Evolutionary conservation across 2,888 invertebrate genomes (phyloP).

Genomic region (Cryptosula pallasiana): DNA sequence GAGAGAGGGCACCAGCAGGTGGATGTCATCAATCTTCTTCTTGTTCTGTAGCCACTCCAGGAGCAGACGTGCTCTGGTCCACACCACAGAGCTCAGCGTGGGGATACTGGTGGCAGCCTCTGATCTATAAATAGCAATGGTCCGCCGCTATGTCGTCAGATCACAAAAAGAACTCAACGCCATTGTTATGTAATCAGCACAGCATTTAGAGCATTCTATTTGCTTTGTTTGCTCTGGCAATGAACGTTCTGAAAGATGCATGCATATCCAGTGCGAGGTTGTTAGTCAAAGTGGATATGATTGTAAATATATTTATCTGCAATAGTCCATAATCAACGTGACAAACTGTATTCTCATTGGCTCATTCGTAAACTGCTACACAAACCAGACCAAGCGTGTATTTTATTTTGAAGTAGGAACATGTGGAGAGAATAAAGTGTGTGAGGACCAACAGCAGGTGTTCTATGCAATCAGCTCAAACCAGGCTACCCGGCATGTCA

Average conservation of each 20-base stretch:
- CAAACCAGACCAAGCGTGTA: too few relatives aligned
- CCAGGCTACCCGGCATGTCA: too few relatives aligned
- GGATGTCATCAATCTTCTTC: slow-evolving; percentile 67
- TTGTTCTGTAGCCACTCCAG: slow-evolving; percentile 79
- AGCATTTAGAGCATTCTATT: neutral
- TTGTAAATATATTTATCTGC: too few relatives aligned
- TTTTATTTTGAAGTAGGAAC: too few relatives aligned
- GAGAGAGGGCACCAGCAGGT: slow-evolving; percentile 65
- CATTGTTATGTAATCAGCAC: neutral
- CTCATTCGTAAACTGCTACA: too few relatives aligned
- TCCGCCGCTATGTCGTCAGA: neutral
- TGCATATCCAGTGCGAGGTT: neutral
- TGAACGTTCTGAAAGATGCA: neutral
- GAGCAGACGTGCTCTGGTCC: slow-evolving; percentile 74
- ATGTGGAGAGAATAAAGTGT: too few relatives aligned
- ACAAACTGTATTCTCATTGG: too few relatives aligned
- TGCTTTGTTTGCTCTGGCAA: neutral
- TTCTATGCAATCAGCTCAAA: too few relatives aligned
- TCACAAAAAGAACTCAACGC: neutral
- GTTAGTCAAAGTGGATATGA: too few relatives aligned
- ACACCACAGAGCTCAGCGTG: slow-evolving; percentile 48
- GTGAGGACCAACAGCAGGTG: too few relatives aligned
- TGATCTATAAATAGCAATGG: neutral
- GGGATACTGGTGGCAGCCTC: neutral
- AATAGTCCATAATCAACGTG: too few relatives aligned